Percentiles rank a stretch among this genome's conserved stretches.
phyloP scores from a whole-genome alignment of 2,888 invertebrate species.

The Philaethria dido region DNA sequence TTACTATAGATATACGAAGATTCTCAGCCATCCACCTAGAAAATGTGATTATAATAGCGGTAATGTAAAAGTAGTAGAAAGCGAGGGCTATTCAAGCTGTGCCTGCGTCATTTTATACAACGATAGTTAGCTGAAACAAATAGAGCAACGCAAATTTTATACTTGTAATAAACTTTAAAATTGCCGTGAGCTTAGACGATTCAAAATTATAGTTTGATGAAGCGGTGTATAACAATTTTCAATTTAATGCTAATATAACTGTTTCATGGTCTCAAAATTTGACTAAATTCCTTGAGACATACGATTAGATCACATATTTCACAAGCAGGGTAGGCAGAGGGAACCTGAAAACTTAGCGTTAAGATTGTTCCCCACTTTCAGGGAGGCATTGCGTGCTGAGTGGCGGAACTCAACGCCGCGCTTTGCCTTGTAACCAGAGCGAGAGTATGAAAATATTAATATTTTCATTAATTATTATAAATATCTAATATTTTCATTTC shows the following conservation, averaged over 20 bases:
- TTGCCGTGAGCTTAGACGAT: constrained; percentile 32
- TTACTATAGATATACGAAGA: constrained; percentile 48
- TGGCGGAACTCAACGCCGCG: too few species aligned
- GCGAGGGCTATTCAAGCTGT: constrained; percentile 62
- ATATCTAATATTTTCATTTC: too few species aligned
- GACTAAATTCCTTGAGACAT: constrained; percentile 41
- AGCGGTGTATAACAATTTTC: constrained; percentile 46
- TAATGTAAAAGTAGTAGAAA: constrained; percentile 65
- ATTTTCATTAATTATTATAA: too few species aligned
- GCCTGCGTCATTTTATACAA: constrained; percentile 50
- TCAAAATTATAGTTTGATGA: constrained; percentile 38
- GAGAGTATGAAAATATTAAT: too few species aligned
- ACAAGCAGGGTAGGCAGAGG: too few species aligned
- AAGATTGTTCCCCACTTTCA: too few species aligned
- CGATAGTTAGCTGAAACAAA: constrained; percentile 38
- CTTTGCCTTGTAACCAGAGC: too few species aligned
- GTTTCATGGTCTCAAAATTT: constrained; percentile 62
- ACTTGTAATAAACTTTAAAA: constrained; percentile 35
- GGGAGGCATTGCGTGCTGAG: too few species aligned
- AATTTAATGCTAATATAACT: constrained; percentile 58
- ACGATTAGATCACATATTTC: neutral
- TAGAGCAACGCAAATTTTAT: constrained; percentile 39
- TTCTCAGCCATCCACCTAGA: constrained; percentile 60
- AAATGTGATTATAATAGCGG: constrained; percentile 78
- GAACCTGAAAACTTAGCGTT: too few species aligned